Percentiles rank a stretch among this genome's conserved stretches.
These are phyloP conservation scores for Antheraea pernyi DNA, from an alignment of 1,140 invertebrate species.

Conservation along the genomic window DNA sequence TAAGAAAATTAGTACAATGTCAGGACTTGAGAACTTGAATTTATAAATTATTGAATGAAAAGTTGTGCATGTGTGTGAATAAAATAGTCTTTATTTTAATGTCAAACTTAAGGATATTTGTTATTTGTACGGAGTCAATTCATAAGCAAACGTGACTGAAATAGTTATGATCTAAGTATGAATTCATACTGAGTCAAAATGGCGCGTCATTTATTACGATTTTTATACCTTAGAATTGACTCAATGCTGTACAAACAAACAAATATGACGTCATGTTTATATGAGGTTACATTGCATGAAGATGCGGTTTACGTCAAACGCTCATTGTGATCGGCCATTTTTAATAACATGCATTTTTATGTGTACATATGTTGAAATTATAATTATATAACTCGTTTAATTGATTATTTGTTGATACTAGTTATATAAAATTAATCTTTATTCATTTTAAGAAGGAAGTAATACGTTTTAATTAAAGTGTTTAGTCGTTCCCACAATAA, in stretches of 20 bases:
- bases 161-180: conserved; percentile 3
- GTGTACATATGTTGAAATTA: too few species aligned
- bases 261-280: neutral
- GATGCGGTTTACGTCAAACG: neutral
- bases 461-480: too few species aligned
- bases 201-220: neutral
- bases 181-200: neutral
- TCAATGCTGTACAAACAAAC: neutral
- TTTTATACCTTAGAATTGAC: conserved; percentile 3
- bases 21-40: too few species aligned
- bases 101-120: neutral
- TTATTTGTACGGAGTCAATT: neutral
- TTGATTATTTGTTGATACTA: too few species aligned
- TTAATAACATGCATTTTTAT: neutral
- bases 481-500: too few species aligned
- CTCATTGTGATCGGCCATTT: neutral
- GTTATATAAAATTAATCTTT: too few species aligned
- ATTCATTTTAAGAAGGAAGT: too few species aligned
- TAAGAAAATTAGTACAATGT: too few species aligned
- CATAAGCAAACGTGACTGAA: neutral
- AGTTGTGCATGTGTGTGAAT: too few species aligned
- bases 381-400: too few species aligned
- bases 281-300: neutral
- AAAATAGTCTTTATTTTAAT: too few species aligned
- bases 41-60: too few species aligned